Percentiles rank a stretch among this genome's conserved stretches.
phyloP scores from a whole-genome alignment of 1,140 invertebrate genomes.

The Drosophila burlai region DNA sequence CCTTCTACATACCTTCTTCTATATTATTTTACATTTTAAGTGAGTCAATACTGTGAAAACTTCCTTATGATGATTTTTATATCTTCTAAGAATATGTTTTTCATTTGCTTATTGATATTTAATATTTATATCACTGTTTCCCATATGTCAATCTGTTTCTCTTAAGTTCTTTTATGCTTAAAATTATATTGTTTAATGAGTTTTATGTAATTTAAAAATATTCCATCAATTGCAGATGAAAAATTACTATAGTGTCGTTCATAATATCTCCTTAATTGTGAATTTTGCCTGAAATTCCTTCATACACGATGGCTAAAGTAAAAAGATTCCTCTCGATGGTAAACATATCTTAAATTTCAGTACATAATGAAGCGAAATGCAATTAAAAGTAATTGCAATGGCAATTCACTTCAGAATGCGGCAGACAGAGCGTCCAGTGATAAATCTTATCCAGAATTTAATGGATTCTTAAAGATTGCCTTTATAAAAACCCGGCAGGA shows the following conservation, averaged over 20 bases:
- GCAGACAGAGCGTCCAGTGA: not conserved
- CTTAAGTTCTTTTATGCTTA: too few species aligned
- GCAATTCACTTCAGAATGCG: slow-evolving; percentile 11
- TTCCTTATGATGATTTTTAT: too few species aligned
- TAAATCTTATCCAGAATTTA: slow-evolving; percentile 17
- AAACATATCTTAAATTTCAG: slow-evolving; percentile 5
- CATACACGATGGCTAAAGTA: not conserved
- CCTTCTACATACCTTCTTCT: not conserved
- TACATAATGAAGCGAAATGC: slow-evolving; percentile 23
- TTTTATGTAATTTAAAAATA: not conserved
- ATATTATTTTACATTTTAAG: too few species aligned
- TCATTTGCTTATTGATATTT: not conserved
- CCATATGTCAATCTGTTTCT: too few species aligned
- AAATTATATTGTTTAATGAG: not conserved
- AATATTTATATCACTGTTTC: too few species aligned
- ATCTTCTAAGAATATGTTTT: too few species aligned
- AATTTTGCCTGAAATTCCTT: not conserved
- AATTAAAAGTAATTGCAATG: slow-evolving; percentile 55
- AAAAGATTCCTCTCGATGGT: not conserved
- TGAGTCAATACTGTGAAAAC: not conserved
- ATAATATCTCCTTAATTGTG: not conserved
- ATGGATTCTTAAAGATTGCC: not conserved
- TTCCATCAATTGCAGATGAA: not conserved
- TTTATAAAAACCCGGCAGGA: not conserved
- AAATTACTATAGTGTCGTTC: too few species aligned